A percentile compares a stretch with the other conserved stretches of the same genome.
phyloP scores from a whole-genome alignment of 2,888 invertebrate genomes.

The Stictocephala bisonia region DNA sequence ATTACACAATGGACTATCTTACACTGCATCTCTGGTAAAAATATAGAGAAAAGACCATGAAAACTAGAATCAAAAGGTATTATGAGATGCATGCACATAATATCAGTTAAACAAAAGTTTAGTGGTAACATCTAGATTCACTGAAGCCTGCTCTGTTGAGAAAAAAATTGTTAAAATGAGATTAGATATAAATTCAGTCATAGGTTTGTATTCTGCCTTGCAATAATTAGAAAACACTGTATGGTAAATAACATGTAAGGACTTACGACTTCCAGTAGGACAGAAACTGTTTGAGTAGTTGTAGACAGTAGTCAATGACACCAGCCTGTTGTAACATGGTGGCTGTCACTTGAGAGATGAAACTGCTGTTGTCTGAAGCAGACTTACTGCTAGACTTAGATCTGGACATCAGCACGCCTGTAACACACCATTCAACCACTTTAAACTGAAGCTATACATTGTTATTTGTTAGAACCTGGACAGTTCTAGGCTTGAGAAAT shows the following conservation, averaged over 20 bases:
- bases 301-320: slow-evolving; percentile 79
- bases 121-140: neutral
- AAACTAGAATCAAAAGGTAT: too few relatives aligned
- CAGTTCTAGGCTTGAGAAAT: too few relatives aligned
- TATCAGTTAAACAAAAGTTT: neutral
- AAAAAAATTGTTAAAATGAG: slow-evolving; percentile 12
- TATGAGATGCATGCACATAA: too few relatives aligned
- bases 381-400: slow-evolving; percentile 70
- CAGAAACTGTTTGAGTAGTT: slow-evolving; percentile 76
- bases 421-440: slow-evolving; percentile 39
- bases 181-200: neutral
- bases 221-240: too few relatives aligned
- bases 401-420: slow-evolving; percentile 81
- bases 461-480: too few relatives aligned
- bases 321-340: slow-evolving; percentile 76
- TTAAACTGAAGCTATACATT: neutral
- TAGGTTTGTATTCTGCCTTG: too few relatives aligned
- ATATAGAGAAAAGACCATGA: too few relatives aligned
- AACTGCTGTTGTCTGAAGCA: slow-evolving; percentile 65
- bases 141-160: neutral
- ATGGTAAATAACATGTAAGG: neutral
- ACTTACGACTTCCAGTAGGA: slow-evolving; percentile 78
- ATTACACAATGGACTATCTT: too few relatives aligned
- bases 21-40: too few relatives aligned
- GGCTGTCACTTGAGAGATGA: slow-evolving; percentile 78